Evolutionary conservation across 2,888 invertebrate species (phyloP).

Genomic region (Biston stratarius): DNA sequence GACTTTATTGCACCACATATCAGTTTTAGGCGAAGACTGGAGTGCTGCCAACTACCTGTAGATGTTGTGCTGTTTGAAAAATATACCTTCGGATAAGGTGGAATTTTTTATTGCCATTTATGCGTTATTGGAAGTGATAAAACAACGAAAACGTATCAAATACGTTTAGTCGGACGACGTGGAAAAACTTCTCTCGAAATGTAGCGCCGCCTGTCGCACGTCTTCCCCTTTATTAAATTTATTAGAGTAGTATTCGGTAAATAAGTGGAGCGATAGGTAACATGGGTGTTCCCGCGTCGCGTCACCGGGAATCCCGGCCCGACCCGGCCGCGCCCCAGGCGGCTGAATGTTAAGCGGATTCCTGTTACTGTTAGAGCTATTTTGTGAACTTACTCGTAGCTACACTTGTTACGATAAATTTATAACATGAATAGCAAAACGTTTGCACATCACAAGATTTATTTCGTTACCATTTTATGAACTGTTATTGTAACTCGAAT

Average conservation of each 20-base stretch:
- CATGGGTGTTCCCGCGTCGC: conserved; percentile 55
- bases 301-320: conserved; percentile 72
- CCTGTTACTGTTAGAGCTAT: conserved; percentile 68
- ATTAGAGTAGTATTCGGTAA: conserved; percentile 75
- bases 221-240: conserved; percentile 79
- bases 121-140: conserved; percentile 59
- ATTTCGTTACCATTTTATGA: conserved; percentile 20
- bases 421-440: conserved; percentile 31
- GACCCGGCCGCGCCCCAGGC: conserved; percentile 49
- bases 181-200: conserved; percentile 53
- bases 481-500: conserved; percentile 21
- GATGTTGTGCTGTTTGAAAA: conserved; percentile 66
- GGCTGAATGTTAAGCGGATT: conserved; percentile 71
- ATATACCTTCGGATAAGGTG: conserved; percentile 63
- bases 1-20: conserved; percentile 68
- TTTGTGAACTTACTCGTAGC: conserved; percentile 63
- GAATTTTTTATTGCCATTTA: conserved; percentile 55
- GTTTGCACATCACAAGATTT: conserved; percentile 10
- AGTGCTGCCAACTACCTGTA: conserved; percentile 82
- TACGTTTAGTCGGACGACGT: conserved; percentile 49
- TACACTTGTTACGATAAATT: conserved; percentile 43
- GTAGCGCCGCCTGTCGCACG: conserved; percentile 65
- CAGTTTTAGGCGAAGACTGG: conserved; percentile 73
- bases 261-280: conserved; percentile 74
- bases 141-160: conserved; percentile 52